These are phyloP conservation scores for Thera obeliscata DNA, from an alignment of 2,888 invertebrate species.

Conservation along the genomic window DNA sequence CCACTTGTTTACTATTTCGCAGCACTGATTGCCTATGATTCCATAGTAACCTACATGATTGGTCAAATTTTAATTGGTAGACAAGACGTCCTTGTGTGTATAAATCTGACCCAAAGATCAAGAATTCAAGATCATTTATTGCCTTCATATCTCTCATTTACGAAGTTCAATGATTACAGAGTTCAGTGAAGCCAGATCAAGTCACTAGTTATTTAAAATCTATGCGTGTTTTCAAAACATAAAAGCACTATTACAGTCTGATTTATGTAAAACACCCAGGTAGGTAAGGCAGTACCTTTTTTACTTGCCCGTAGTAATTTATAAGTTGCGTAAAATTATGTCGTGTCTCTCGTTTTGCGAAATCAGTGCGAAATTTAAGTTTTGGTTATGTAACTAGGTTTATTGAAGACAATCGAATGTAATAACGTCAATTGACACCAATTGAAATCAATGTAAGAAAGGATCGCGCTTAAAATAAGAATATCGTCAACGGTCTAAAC, in stretches of 20 bases:
- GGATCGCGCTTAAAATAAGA: constrained; percentile 17
- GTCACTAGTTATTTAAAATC: constrained; percentile 18
- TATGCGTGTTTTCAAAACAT: constrained; percentile 36
- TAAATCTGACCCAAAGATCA: constrained; percentile 18
- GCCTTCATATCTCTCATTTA: not conserved
- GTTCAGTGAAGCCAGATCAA: not conserved
- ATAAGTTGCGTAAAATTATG: constrained; percentile 19
- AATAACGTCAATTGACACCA: constrained; percentile 31
- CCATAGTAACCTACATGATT: too few relatives aligned
- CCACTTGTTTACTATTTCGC: too few relatives aligned
- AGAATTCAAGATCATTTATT: not conserved
- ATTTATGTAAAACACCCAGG: constrained; percentile 13
- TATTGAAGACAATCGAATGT: constrained; percentile 29
- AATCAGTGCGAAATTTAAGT: constrained; percentile 18
- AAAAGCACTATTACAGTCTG: constrained; percentile 19
- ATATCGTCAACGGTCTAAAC: constrained; percentile 12
- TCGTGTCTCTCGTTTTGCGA: constrained; percentile 8
- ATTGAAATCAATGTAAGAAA: constrained; percentile 32
- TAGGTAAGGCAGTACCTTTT: not conserved
- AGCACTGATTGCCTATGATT: too few relatives aligned
- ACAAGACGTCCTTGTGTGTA: constrained; percentile 16
- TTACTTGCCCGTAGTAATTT: constrained; percentile 6
- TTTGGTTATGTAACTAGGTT: constrained; percentile 10
- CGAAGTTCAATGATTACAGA: not conserved
- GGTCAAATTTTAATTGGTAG: constrained; percentile 7